phyloP scores from a whole-genome alignment of 2,797 vertebrate species.

The Menidia menidia region DNA sequence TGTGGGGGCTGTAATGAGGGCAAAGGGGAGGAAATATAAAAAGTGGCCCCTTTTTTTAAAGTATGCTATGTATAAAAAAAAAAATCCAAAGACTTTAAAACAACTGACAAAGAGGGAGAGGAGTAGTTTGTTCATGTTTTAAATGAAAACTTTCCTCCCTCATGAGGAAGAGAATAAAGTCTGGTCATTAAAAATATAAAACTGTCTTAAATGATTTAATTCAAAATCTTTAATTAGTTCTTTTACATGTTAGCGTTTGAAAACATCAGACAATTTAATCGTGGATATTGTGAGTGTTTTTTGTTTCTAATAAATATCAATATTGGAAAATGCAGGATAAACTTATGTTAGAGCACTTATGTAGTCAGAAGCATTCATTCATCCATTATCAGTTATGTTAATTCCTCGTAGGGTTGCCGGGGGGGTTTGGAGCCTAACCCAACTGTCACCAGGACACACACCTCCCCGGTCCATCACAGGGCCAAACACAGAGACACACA shows the following conservation, averaged over 20 bases:
- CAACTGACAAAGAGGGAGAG: constrained; percentile 30
- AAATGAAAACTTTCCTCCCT: constrained; percentile 30
- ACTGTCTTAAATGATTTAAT: neutral
- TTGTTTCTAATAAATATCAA: constrained; percentile 1
- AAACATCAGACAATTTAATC: neutral
- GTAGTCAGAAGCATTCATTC: too few relatives aligned
- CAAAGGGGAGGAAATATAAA: constrained; percentile 55
- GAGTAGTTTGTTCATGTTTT: constrained; percentile 43
- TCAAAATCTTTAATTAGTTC: constrained; percentile 41
- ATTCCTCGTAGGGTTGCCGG: too few relatives aligned
- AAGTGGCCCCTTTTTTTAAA: constrained; percentile 35
- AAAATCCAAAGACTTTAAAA: constrained; percentile 42
- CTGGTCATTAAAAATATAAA: constrained; percentile 55
- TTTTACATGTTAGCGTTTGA: constrained; percentile 32
- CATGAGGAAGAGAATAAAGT: constrained; percentile 39
- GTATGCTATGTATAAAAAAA: constrained; percentile 9
- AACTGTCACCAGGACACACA: too few relatives aligned
- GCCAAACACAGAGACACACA: too few relatives aligned
- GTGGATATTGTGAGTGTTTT: constrained; percentile 2
- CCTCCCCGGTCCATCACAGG: too few relatives aligned
- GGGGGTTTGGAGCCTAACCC: too few relatives aligned
- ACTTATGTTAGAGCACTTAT: neutral
- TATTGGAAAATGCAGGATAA: neutral
- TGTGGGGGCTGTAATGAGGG: constrained; percentile 63
- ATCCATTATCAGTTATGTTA: too few relatives aligned